These are phyloP conservation scores for Myripristis jacobus DNA, from an alignment of 2,797 vertebrate species.

Conservation along the genomic window DNA sequence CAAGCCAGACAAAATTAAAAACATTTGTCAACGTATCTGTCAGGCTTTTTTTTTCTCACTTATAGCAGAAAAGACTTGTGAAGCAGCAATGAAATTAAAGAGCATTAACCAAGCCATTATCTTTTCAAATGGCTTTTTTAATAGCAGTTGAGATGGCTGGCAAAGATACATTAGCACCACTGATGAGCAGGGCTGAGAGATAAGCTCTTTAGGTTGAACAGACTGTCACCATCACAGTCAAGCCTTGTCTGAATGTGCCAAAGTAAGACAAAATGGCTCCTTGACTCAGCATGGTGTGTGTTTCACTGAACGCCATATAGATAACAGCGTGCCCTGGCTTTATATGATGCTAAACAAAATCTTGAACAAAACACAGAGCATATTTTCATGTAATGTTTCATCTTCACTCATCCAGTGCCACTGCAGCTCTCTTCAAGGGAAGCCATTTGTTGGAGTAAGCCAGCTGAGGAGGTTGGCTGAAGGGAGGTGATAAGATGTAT, in stretches of 20 bases:
- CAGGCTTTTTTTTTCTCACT: conserved; percentile 37
- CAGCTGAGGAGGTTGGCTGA: not conserved
- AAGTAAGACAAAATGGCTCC: conserved; percentile 70
- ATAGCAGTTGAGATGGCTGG: conserved; percentile 36
- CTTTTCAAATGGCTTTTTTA: conserved; percentile 63
- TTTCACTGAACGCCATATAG: conserved; percentile 28
- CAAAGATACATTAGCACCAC: conserved; percentile 38
- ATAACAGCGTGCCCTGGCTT: conserved; percentile 1
- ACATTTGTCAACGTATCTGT: conserved; percentile 37
- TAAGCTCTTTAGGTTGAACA: conserved; percentile 54
- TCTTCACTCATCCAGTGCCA: not conserved
- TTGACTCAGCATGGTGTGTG: conserved; percentile 43
- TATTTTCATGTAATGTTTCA: not conserved
- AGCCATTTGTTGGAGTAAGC: not conserved
- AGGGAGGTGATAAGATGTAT: not conserved
- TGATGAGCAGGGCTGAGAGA: conserved; percentile 53
- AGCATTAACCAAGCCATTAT: conserved; percentile 43
- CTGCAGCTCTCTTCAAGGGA: not conserved
- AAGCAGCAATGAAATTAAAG: conserved; percentile 58
- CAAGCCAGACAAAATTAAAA: conserved; percentile 51
- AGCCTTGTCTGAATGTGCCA: conserved; percentile 57
- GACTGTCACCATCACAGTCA: conserved; percentile 40
- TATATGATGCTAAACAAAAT: conserved; percentile 15
- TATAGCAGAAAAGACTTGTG: conserved; percentile 18
- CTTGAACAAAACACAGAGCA: not conserved